Base-by-base conservation (phyloP, 2,113 vertebrate species). In the Furnarius figulus region DNA sequence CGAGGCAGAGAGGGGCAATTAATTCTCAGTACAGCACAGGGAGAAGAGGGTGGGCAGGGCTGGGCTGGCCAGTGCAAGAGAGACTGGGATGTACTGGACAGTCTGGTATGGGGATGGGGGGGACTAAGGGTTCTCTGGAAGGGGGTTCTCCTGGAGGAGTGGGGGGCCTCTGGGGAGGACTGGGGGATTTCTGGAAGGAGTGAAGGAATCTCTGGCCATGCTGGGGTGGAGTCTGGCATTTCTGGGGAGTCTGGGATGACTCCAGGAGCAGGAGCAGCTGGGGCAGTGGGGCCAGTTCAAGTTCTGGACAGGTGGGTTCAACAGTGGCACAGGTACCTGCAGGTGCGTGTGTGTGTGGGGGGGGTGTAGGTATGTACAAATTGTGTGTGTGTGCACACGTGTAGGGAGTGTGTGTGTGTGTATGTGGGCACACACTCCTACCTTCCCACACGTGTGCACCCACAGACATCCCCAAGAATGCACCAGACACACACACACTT, bases 241-340 rank as follows among this genome's bases (percentile, higher is more conserved):
- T 44, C 27, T 52, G 46, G 6, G 25, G 19, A 46, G 23, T 55
- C 28, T 33, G 40, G 23, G 30, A 9, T 9, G 14, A 6, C 23
- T 85, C 55, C 23, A 4, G 7, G 37, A 40, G 49, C 21, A 14
- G 53, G 31, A 20, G 53, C 11, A 55, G 53, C 53, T 55, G 40
- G 39, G 27, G 13, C 23, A 9, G n/a, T 1, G 0, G 23, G n/a
- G 30, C 24, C n/a, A 4, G 30, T 7, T 30, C 9, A 67, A 15
- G 35, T 30, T 12, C 30, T 52, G 68, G 35, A 5, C 31, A 9
- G 37, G 44, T 10, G 83, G 31, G 72, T 5, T 35, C 42, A 30
- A 61, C 59, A 14, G 71, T 1, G 30, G 59, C 50, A 56, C 61
- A 42, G 61, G 24, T 10, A 5, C 12, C 19, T 9, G 59, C 9